Conservation (phyloP, 92 coral and sea anemone species). For the Hydrozoanthus gracilis region DNA sequence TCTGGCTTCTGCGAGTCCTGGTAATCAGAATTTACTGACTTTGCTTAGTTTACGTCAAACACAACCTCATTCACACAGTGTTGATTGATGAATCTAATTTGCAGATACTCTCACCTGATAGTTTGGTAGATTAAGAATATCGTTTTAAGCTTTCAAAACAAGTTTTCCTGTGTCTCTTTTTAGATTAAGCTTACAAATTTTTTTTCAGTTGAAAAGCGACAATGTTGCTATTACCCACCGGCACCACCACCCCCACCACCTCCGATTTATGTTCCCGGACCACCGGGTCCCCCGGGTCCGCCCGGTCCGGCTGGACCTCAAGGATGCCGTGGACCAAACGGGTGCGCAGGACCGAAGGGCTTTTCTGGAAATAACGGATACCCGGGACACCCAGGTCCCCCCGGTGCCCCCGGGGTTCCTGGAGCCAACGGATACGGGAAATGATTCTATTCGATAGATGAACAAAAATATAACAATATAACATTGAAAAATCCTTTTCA, state of each 20-base stretch:
- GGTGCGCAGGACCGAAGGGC: slow-evolving; percentile 22
- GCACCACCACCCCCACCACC: slow-evolving; percentile 32
- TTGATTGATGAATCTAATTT: too few species aligned
- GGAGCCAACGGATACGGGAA: slow-evolving; percentile 36
- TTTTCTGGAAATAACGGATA: slow-evolving; percentile 28
- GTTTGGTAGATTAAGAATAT: too few species aligned
- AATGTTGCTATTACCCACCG: not conserved
- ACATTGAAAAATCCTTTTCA: too few species aligned
- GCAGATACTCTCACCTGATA: too few species aligned
- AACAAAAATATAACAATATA: too few species aligned
- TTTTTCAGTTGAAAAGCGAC: slow-evolving; percentile 28
- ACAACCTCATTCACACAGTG: not conserved
- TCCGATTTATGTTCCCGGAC: slow-evolving; percentile 19
- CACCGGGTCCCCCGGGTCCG: slow-evolving; percentile 39
- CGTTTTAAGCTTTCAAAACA: too few species aligned
- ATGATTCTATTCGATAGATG: not conserved
- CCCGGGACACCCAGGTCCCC: slow-evolving; percentile 27
- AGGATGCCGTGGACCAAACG: slow-evolving; percentile 39
- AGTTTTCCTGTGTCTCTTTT: too few species aligned
- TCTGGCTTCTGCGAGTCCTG: slow-evolving; percentile 43
- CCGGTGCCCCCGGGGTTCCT: slow-evolving; percentile 18
- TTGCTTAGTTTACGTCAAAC: not conserved
- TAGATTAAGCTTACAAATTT: too few species aligned
- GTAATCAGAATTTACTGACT: not conserved
- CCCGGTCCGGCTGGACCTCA: slow-evolving; percentile 32